Evolutionary conservation across 1,140 invertebrate genomes (phyloP).

Genomic region (Euura lappo): DNA sequence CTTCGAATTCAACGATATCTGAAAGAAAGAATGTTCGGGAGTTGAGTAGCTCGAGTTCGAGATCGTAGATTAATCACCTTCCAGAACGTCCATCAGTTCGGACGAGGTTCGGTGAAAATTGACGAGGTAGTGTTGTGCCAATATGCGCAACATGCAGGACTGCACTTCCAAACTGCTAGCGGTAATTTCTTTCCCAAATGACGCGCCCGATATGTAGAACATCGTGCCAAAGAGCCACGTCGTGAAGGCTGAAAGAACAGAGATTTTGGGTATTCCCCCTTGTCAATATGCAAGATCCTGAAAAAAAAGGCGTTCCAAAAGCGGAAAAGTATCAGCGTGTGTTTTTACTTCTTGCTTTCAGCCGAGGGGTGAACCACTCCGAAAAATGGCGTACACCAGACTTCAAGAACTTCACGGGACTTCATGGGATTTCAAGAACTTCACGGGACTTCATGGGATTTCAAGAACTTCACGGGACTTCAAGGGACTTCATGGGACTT

Average conservation of each 20-base stretch:
- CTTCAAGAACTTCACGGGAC: too few species aligned
- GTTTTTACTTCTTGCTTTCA: too few species aligned
- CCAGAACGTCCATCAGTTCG: constrained; percentile 45
- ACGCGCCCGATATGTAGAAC: constrained; percentile 44
- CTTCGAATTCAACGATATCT: constrained; percentile 37
- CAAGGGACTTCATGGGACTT: too few species aligned
- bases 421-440: too few species aligned
- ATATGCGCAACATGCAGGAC: constrained; percentile 47
- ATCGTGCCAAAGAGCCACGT: constrained; percentile 53
- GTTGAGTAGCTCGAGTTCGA: background rate
- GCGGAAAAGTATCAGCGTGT: too few species aligned
- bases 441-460: too few species aligned
- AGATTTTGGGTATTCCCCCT: too few species aligned
- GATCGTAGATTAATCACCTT: constrained; percentile 32
- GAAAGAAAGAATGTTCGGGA: constrained; percentile 9
- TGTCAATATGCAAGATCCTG: too few species aligned
- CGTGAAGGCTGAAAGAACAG: constrained; percentile 42
- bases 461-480: too few species aligned
- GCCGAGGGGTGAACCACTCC: too few species aligned
- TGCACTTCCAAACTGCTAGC: constrained; percentile 46
- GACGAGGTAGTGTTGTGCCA: constrained; percentile 39
- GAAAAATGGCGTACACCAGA: too few species aligned
- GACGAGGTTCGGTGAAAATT: constrained; percentile 41
- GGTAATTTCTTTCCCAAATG: constrained; percentile 34
- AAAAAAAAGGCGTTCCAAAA: too few species aligned